Evolutionary conservation across 2,888 invertebrate species (phyloP), one percentile per base, ranked within the genome.

Genomic region (Synergus umbraculus): DNA sequence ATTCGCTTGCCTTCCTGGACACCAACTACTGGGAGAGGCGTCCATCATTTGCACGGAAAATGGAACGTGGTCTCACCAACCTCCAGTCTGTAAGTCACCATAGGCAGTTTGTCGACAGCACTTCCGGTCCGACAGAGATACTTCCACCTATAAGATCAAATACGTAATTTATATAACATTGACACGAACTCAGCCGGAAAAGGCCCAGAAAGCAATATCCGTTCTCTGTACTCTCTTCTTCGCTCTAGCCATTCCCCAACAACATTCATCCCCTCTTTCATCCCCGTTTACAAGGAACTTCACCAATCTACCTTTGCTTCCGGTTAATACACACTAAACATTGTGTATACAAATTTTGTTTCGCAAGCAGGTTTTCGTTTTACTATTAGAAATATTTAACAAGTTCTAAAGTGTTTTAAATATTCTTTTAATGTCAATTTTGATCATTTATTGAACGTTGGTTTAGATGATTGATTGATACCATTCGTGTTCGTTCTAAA

Each of bases 1-100:
- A 88, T 97, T 97, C 92, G 94, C 96, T 64, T 96, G 96, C 90
- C 93, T 94, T 84, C 95, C 95, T 73, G 94, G 95, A 37, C 95
- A 96, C 91, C 93, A 94, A 83, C 92, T 95, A n/a, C 92, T 95
- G 44, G 97, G 97, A 5, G 97, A 97, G 90, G 95, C 95, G 0
- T 96, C 96, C 83, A 96, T 97, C 86, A 96, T 97, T 67, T 97
- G 97, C 93, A 97, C 96, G 8, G 97, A 97, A 91, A 96, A 95
- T 82, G 97, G 97, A 69, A 96, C 95, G 89, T 97, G 97, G 97
- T 97, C 97, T 2, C 96, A 97, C 91, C 96, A 96, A 37, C 95
- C 97, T 13, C 97, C 97, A 73, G 95, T 96, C 90, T 97, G 97
- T 94, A 91, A 94, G 94, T 93, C 76, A 76, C 60, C 60, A 65